Evolutionary conservation across 2,797 vertebrate species (phyloP).

Genomic region (Microhierax caerulescens): DNA sequence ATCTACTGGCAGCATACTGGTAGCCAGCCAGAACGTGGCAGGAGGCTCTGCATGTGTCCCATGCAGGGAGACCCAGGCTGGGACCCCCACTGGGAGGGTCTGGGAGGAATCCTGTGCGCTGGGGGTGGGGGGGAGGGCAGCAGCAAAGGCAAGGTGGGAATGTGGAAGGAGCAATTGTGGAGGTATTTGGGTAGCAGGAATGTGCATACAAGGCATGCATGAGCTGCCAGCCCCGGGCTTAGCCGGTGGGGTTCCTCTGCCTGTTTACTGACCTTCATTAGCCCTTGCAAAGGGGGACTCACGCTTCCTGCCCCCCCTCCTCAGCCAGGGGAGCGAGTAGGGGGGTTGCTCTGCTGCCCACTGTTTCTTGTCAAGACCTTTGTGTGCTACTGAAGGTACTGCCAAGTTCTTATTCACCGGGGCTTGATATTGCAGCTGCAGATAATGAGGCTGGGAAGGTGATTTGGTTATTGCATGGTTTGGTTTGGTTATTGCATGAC

Average conservation of each 20-base stretch:
- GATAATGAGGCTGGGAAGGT: background rate
- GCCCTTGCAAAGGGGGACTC: background rate
- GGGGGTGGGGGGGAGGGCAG: too few relatives aligned
- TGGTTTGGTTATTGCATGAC: background rate
- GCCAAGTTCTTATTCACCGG: background rate
- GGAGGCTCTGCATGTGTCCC: background rate
- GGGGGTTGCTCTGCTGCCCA: background rate
- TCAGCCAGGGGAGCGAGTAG: background rate
- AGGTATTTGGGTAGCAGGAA: slow-evolving; percentile 42
- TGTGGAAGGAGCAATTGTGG: background rate
- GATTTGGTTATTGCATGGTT: background rate
- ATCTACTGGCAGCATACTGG: fast-evolving
- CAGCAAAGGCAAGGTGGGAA: background rate
- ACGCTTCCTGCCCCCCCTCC: background rate
- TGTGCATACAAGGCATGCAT: slow-evolving; percentile 42
- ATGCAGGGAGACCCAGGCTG: background rate
- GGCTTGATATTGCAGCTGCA: background rate
- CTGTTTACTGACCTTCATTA: background rate
- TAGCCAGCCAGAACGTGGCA: fast-evolving
- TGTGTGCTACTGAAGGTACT: background rate
- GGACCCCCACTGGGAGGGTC: background rate
- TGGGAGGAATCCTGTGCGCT: background rate
- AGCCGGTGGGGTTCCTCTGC: slow-evolving; percentile 8
- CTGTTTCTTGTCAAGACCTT: background rate
- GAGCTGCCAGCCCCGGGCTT: slow-evolving; percentile 19